Percentiles rank a stretch among this genome's conserved stretches.
These are phyloP conservation scores for Delichon dasypus DNA, from an alignment of 2,797 vertebrate genomes.

Conservation along the genomic window DNA sequence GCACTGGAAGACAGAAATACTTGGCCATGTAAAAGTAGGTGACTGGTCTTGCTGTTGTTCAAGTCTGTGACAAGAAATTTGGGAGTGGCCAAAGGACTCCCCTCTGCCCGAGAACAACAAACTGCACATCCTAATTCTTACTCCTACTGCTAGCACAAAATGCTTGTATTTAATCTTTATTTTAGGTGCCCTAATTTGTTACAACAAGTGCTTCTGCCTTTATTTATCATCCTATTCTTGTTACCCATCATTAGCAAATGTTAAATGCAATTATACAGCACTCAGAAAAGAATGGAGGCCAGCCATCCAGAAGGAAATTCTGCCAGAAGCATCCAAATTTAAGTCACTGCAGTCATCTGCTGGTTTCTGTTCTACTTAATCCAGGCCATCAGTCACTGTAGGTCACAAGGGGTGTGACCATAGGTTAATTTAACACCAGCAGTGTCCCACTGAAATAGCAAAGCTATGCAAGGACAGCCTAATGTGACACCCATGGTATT, in stretches of 20 bases:
- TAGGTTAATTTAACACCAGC: background rate
- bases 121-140: background rate
- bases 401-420: conserved; percentile 26
- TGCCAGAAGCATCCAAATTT: conserved; percentile 10
- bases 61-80: background rate
- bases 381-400: conserved; percentile 14
- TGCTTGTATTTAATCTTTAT: background rate
- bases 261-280: background rate
- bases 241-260: background rate
- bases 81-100: background rate
- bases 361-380: conserved; percentile 51
- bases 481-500: background rate
- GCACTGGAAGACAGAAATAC: fast-evolving
- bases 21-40: background rate
- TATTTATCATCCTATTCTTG: background rate
- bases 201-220: background rate
- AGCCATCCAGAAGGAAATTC: conserved; percentile 3
- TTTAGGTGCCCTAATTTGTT: background rate
- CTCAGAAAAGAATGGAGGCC: background rate
- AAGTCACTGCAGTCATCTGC: conserved; percentile 21
- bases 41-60: background rate
- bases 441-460: background rate
- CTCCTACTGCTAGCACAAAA: background rate
- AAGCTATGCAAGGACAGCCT: conserved; percentile 3
- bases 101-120: background rate